Conservation (phyloP, 2,888 invertebrate genomes). For the Dilophus febrilis region DNA sequence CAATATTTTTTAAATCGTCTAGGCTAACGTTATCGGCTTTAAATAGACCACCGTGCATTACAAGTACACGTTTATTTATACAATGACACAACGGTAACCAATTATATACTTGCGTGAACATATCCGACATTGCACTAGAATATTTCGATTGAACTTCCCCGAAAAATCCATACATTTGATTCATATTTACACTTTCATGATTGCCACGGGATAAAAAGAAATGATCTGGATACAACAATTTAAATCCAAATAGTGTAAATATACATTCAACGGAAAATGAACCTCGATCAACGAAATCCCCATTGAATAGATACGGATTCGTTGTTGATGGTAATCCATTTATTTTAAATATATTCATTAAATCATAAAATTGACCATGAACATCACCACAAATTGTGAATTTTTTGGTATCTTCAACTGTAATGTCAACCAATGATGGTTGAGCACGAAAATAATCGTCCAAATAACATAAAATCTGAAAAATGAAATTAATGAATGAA, state of each 20-base stretch:
- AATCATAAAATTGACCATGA: constrained; percentile 96
- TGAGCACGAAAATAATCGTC: constrained; percentile 68
- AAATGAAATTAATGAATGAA: constrained; percentile 11
- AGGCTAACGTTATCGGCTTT: constrained; percentile 85
- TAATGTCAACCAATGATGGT: constrained; percentile 79
- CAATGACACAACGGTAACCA: constrained; percentile 93
- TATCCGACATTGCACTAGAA: constrained; percentile 82
- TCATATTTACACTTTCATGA: constrained; percentile 96
- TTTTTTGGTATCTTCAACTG: constrained; percentile 68
- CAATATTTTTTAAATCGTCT: constrained; percentile 73
- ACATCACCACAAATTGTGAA: constrained; percentile 98
- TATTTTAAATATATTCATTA: constrained; percentile 91
- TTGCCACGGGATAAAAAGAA: constrained; percentile 99
- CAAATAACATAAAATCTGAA: constrained; percentile 80
- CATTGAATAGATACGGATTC: constrained; percentile 97
- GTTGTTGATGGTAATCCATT: constrained; percentile 88
- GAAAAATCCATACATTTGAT: constrained; percentile 98
- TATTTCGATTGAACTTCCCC: constrained; percentile 97
- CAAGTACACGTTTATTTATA: constrained; percentile 64
- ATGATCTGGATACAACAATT: constrained; percentile 86
- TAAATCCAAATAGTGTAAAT: constrained; percentile 91
- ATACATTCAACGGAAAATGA: constrained; percentile 99
- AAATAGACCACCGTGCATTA: constrained; percentile 98
- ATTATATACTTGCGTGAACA: constrained; percentile 98
- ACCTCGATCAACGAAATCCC: constrained; percentile 98